Evolutionary conservation across 2,113 vertebrate species (phyloP), one percentile per base, ranked within the genome.

Genomic region (Lichenostomus cassidix): DNA sequence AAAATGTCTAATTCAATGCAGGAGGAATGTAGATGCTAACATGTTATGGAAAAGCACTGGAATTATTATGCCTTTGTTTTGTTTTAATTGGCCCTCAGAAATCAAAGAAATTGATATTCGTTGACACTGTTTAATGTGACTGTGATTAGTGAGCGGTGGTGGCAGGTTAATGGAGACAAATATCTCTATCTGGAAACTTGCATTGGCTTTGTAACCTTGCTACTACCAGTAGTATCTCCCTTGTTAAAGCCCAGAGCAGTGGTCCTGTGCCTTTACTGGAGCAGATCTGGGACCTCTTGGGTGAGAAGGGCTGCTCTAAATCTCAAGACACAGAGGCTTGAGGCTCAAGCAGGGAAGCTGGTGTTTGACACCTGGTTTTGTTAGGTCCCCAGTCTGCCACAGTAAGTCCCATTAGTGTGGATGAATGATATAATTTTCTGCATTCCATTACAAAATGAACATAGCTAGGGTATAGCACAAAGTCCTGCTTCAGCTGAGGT

Each of bases 41-140:
- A 41, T 79, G 11, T 64, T 90, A 42, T 27, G 63, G 74, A 83
- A 87, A 81, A 70, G 49, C 39, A 20, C 49, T 78, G 59, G 50
- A 46, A 50, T 79, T 89, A 42, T 62, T 94, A 83, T 55, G 39
- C 41, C 53, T 80, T 22, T 22, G 6, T 68, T 81, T 96, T 88
- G 23, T 94, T 91, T 97, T 95, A 89, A 89, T 87, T 87, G 67
- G 70, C 76, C 62, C 85, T 87, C 71, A 24, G 81, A 89, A 97
- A 96, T 89, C 53, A 94, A 94, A 87, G 44, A 28, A 39, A 84
- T 73, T 63, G 63, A n/a, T 82, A 76, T 77, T 85, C 52, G 53
- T 91, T 82, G 90, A 53, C 52, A 80, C 58, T 82, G 31, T 91
- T 96, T 89, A 94, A 86, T 12, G n/a, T 89, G 83, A 28, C 64